Evolutionary conservation across 2,113 vertebrate species (phyloP).

Genomic region (Corynorhinus townsendii): DNA sequence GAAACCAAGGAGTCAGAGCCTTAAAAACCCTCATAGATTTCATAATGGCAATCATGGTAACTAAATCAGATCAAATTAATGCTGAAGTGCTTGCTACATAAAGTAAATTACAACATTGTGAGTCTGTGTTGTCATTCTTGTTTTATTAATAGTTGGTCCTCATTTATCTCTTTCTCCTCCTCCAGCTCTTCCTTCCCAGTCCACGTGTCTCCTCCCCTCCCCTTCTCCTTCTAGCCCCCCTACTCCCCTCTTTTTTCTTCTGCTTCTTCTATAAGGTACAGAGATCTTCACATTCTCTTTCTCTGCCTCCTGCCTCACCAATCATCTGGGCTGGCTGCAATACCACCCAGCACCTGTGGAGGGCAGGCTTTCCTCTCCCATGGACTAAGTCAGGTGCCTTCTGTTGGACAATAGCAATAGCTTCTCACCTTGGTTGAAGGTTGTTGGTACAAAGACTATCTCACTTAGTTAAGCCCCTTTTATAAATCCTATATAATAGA

Average conservation of each 20-base stretch:
- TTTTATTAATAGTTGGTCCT: neutral
- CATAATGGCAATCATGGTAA: neutral
- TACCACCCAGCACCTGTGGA: too few relatives aligned
- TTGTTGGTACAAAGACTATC: neutral
- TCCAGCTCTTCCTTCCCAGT: fast-evolving
- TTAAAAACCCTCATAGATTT: neutral
- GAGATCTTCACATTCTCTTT: too few relatives aligned
- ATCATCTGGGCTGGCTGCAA: too few relatives aligned
- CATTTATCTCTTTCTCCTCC: neutral
- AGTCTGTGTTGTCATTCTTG: too few relatives aligned
- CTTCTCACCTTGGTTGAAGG: neutral
- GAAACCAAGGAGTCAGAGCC: neutral
- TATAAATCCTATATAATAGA: too few relatives aligned
- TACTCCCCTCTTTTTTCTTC: too few relatives aligned
- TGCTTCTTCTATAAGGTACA: too few relatives aligned
- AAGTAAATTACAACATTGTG: neutral
- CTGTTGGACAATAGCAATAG: neutral
- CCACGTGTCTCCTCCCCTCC: too few relatives aligned
- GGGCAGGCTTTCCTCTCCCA: too few relatives aligned
- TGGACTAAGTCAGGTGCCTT: too few relatives aligned
- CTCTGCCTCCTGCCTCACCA: too few relatives aligned
- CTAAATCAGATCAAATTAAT: neutral
- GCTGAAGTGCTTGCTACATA: neutral
- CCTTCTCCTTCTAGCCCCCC: too few relatives aligned
- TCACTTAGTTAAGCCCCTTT: neutral